Percentiles rank a stretch among this genome's conserved stretches.
phyloP scores from a whole-genome alignment of 2,113 vertebrate species.

The Notiomystis cincta region DNA sequence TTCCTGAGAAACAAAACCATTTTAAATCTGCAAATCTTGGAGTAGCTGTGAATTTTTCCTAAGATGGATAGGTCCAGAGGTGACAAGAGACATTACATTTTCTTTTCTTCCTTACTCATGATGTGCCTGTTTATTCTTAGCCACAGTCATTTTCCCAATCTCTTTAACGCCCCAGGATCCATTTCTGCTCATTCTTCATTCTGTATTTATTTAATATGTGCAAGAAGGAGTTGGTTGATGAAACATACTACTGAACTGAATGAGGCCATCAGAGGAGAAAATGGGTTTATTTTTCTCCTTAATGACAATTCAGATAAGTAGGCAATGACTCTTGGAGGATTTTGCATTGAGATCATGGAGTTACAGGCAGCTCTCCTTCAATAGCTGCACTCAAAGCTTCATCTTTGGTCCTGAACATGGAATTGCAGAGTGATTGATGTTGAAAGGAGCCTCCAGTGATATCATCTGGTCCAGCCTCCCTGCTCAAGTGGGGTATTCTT shows the following conservation, averaged over 20 bases:
- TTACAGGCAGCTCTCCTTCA: neutral
- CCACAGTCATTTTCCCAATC: neutral
- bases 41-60: neutral
- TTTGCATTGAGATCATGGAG: neutral
- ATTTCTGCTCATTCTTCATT: constrained; percentile 9
- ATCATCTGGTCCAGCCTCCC: neutral
- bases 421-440: neutral
- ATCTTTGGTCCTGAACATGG: neutral
- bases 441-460: neutral
- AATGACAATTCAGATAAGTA: neutral
- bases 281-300: constrained; percentile 31
- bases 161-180: neutral
- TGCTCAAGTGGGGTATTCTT: neutral
- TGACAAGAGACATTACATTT: neutral
- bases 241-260: neutral
- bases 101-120: neutral
- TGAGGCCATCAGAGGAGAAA: neutral
- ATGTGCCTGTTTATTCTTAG: neutral
- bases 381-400: neutral
- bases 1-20: neutral
- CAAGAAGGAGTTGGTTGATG: neutral
- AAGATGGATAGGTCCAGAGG: neutral
- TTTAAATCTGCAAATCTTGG: neutral
- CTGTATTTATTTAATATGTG: constrained; percentile 10
- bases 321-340: neutral